These are phyloP conservation scores for Piliocolobus tephrosceles DNA, from an alignment of 2,113 vertebrate species.

Conservation along the genomic window DNA sequence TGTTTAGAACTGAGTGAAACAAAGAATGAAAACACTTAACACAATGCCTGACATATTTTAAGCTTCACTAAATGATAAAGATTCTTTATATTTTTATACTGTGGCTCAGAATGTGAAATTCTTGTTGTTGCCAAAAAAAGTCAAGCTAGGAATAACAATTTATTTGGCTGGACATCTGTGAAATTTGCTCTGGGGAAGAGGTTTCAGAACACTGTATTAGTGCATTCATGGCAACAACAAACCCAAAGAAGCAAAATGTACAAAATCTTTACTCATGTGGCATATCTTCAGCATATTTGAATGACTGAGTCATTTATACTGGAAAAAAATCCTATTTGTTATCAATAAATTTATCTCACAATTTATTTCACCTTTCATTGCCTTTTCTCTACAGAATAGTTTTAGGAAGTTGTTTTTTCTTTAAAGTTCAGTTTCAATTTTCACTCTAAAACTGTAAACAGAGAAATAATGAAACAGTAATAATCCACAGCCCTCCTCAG, in stretches of 20 bases:
- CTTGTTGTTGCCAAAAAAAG: slow-evolving; percentile 10
- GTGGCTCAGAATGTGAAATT: not conserved
- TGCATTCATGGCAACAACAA: not conserved
- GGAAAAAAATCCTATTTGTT: not conserved
- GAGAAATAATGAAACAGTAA: not conserved
- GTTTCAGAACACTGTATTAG: not conserved
- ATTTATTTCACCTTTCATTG: not conserved
- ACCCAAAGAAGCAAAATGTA: not conserved
- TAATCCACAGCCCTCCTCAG: not conserved
- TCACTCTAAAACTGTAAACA: not conserved
- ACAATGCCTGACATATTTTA: not conserved
- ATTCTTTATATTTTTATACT: not conserved
- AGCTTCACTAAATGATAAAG: slow-evolving; percentile 7
- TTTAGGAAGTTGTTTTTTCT: not conserved
- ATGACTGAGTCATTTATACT: not conserved
- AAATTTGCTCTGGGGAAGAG: not conserved
- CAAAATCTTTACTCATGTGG: not conserved
- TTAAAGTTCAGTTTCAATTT: slow-evolving; percentile 19
- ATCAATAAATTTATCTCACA: not conserved
- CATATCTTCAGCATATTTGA: not conserved
- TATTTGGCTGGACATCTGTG: not conserved
- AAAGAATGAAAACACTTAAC: not conserved
- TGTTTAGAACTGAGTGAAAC: not conserved
- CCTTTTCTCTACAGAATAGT: slow-evolving; percentile 1
- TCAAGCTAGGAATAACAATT: slow-evolving; percentile 11